Evolutionary conservation across 2,113 vertebrate species (phyloP).

Genomic region (Callithrix jacchus): DNA sequence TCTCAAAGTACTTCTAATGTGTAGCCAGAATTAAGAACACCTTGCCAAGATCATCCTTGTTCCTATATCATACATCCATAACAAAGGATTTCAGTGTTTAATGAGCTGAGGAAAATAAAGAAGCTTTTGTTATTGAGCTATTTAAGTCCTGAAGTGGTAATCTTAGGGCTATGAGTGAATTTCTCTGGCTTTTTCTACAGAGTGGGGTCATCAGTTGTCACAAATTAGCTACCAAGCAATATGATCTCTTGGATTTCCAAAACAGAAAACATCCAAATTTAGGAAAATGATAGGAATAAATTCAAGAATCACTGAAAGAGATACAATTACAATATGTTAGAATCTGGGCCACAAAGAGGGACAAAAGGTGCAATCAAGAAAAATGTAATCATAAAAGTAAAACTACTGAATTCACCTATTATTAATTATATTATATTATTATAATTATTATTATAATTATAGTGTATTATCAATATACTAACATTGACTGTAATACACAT

Average conservation of each 20-base stretch:
- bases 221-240: background rate
- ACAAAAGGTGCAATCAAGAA: background rate
- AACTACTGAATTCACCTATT: background rate
- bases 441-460: too few relatives aligned
- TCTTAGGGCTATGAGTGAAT: background rate
- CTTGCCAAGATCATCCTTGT: background rate
- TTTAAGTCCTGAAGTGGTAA: background rate
- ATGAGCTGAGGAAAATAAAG: background rate
- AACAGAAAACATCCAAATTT: slow-evolving; percentile 17
- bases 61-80: background rate
- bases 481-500: background rate
- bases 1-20: background rate
- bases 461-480: background rate
- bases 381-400: background rate
- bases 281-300: background rate
- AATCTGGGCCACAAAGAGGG: background rate
- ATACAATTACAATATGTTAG: background rate
- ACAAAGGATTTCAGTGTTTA: background rate
- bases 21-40: background rate
- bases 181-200: background rate
- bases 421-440: too few relatives aligned
- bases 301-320: slow-evolving; percentile 5
- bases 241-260: background rate
- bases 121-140: background rate
- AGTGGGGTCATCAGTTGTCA: background rate